Evolutionary conservation across 2,113 vertebrate species (phyloP), one percentile per base, ranked within the genome.

Genomic region (Colossoma macropomum): DNA sequence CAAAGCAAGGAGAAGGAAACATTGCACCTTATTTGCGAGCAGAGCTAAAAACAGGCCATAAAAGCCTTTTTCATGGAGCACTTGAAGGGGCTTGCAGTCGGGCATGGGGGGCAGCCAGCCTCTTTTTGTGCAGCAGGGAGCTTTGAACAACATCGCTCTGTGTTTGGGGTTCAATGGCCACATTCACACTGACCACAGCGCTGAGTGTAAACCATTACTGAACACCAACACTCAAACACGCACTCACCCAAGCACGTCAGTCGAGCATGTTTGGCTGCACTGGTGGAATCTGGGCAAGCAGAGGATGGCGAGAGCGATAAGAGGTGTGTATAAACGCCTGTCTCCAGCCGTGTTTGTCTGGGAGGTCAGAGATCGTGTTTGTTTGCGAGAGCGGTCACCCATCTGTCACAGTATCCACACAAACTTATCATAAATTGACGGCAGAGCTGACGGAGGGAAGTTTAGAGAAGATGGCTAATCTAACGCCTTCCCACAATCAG

Each of bases 291-390:
- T 11, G 63, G 32, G 73, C 23, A 52, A 54, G 28, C 32, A 28
- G 70, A 17, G 71, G 50, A 82, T 54, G 54, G 28, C 15, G 65
- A 71, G 1, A 48, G 21, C 78, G 85, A 87, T 78, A 84, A 84
- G 82, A 74, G 41, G 45, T 69, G 60, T 59, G 50, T 84, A 78
- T 78, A 84, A 71, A 81, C 50, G 78, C 79, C 28, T 34, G 28
- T 75, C 81, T 78, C 66, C 74, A 75, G 63, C 34, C 23, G 62
- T 78, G 78, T 84, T 87, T 87, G 68, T 62, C 69, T 65, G 63
- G 52, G 19, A 84, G 85, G 85, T 86, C 85, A 86, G 80, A 77
- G 85, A 75, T 84, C 78, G n/a, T 84, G 85, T 84, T 81, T 87
- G 79, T 84, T 87, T 81, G 85, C 17, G 11, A 71, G 74, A 79